Base-by-base conservation (phyloP, 1,140 invertebrate genomes). In the Chionoecetes opilio region DNA sequence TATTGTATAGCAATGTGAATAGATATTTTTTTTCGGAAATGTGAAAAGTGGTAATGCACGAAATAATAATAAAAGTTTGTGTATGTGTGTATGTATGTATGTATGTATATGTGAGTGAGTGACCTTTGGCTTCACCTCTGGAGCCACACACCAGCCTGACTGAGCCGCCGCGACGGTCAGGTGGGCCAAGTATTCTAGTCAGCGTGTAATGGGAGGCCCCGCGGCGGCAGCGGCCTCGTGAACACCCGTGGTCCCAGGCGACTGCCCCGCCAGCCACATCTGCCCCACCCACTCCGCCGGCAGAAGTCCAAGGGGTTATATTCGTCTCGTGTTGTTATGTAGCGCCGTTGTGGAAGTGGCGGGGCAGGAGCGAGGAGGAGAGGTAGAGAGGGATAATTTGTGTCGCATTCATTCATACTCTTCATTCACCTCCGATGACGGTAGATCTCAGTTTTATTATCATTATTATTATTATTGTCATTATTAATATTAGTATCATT, bases 381-480 rank as follows among this genome's bases (percentile, higher is more conserved):
- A n/a, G 63, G 63, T 17, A 75, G 63, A 21, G 63, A n/a, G 11
- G 63, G 63, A n/a, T 5, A 26, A 75, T n/a, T n/a, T 21, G 63
- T n/a, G 63, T 75, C n/a, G 26, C 63, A 75, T 75, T 75, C 63
- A 75, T 75, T 75, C 63, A 75, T 75, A 0, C 63, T 75, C 63
- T 75, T n/a, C 63, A 75, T 75, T 75, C 63, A 75, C 63, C 63
- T 75, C 63, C 63, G 63, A 75, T 75, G 63, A 75, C 63, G 63
- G 63, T 75, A 75, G 63, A 75, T 75, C 63, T 75, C 63, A 75
- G 63, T 75, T 75, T 75, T 75, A 75, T 75, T n/a, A 75, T 75
- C n/a, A 75, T 75, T 75, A 75, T n/a, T 63, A 9, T 63, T 26
- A 63, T 63, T 63, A 63, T 63, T 63, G 26, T 63, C n/a, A 75